Base-by-base conservation (phyloP, 2,113 vertebrate genomes). In the Albula glossodonta region DNA sequence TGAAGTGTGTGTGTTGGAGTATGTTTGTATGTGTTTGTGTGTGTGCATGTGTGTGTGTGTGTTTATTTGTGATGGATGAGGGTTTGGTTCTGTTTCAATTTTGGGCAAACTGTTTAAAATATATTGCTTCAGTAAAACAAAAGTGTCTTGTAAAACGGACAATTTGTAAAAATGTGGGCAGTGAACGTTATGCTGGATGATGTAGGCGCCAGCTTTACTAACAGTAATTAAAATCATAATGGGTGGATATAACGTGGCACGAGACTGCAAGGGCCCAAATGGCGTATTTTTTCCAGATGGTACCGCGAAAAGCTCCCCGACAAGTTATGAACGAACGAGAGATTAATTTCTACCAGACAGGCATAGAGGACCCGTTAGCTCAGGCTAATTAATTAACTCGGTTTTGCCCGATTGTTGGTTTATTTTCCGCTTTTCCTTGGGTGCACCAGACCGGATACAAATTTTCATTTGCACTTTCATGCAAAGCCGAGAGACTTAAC, bases 301-400 rank as follows among this genome's bases (percentile, higher is more conserved):
- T 25, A n/a, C 8, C 70, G 6, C 25, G 31, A 74, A 74, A 74
- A 25, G 22, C 70, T 74, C 70, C n/a, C 9, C 70, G n/a, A 7
- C 70, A 31, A 74, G 2, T 74, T 31, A 25, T 74, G 70, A 74
- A 10, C 22, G 70, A 74, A 10, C 22, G 70, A 74, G 70, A 74
- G 70, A 31, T 74, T 74, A 74, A 25, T 19, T 9, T 74, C 70
- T n/a, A n/a, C 70, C 22, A 74, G 22, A 31, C 22, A n/a, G 31
- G 70, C n/a, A 74, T n/a, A 4, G 4, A 1, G 70, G 70, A 74
- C 31, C 70, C 10, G 70, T 31, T 74, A 5, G 5, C 70, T 25
- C 70, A 31, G 70, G 70, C 70, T 74, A 74, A 74, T 74, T 74
- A 74, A 74, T 74, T 74, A 74, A 74, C n/a, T 22, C 31, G 70